A percentile compares a stretch with the other conserved stretches of the same genome.
Conservation (phyloP, 2,797 vertebrate species). For the Eospalax fontanierii region DNA sequence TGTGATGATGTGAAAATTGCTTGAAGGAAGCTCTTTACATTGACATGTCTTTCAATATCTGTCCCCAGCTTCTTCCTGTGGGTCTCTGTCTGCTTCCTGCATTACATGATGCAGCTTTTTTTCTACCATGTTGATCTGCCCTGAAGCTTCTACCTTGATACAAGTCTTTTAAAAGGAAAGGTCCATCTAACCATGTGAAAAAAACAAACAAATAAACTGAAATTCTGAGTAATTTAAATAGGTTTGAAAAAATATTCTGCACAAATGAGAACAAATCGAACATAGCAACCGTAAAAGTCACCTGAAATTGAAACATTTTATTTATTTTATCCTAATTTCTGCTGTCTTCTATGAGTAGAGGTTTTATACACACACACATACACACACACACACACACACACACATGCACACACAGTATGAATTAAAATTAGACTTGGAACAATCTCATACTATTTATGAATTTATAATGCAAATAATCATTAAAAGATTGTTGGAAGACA, state of each 20-base stretch:
- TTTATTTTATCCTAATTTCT: conserved; percentile 28
- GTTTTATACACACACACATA: neutral
- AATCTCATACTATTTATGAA: neutral
- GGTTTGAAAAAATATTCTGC: neutral
- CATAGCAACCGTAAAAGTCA: neutral
- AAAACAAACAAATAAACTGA: no score
- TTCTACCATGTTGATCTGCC: neutral
- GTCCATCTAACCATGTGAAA: neutral
- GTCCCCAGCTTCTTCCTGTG: neutral
- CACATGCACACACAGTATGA: neutral
- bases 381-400: neutral
- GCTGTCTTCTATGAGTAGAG: neutral
- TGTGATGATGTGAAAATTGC: neutral
- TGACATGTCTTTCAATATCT: neutral
- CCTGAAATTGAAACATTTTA: neutral
- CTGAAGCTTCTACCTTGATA: neutral
- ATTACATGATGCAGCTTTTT: neutral
- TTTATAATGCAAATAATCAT: neutral
- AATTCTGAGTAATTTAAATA: neutral
- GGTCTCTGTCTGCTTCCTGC: neutral
- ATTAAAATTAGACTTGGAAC: conserved; percentile 29
- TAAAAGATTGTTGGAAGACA: neutral
- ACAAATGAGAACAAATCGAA: neutral
- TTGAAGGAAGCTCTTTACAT: neutral
- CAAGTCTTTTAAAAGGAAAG: neutral